Evolutionary conservation across 2,888 invertebrate species (phyloP).

Genomic region (Digitonthophagus gazella): DNA sequence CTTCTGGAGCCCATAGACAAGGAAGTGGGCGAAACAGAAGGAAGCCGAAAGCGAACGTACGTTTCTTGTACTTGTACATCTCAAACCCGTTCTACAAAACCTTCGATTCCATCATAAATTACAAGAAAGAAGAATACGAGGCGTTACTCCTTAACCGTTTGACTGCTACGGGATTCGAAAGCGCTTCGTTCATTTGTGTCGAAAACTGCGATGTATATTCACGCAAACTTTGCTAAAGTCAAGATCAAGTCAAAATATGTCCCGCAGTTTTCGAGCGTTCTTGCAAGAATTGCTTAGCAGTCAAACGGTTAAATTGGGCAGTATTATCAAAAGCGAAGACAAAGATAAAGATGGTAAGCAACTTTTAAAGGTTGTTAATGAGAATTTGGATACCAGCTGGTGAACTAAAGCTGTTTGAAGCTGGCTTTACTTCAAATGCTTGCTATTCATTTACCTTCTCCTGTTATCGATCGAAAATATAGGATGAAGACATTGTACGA

Average conservation of each 20-base stretch:
- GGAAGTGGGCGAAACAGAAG: constrained; percentile 97
- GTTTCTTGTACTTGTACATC: constrained; percentile 99
- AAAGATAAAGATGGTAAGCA: constrained; percentile 95
- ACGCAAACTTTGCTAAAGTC: too few species aligned
- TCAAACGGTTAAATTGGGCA: too few species aligned
- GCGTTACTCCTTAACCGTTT: constrained; percentile 81
- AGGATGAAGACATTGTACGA: constrained; percentile 99
- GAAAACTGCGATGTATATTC: too few species aligned
- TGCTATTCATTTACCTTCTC: constrained; percentile 98
- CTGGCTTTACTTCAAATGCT: constrained; percentile 99
- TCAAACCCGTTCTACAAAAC: constrained; percentile 98
- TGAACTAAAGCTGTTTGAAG: too few species aligned
- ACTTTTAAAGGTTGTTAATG: constrained; percentile 96
- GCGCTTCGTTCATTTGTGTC: too few species aligned
- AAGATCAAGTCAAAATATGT: too few species aligned
- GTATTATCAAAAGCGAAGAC: constrained; percentile 91
- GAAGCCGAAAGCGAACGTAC: constrained; percentile 87
- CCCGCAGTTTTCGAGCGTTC: too few species aligned
- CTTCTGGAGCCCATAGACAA: constrained; percentile 95
- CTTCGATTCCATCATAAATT: constrained; percentile 66
- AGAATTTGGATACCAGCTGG: constrained; percentile 99
- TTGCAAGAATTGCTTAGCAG: too few species aligned
- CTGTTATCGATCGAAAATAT: constrained; percentile 98
- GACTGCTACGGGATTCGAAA: too few species aligned
- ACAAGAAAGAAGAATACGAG: constrained; percentile 84